Evolutionary conservation across 2,888 invertebrate species (phyloP).

Genomic region (Agrotis puta): DNA sequence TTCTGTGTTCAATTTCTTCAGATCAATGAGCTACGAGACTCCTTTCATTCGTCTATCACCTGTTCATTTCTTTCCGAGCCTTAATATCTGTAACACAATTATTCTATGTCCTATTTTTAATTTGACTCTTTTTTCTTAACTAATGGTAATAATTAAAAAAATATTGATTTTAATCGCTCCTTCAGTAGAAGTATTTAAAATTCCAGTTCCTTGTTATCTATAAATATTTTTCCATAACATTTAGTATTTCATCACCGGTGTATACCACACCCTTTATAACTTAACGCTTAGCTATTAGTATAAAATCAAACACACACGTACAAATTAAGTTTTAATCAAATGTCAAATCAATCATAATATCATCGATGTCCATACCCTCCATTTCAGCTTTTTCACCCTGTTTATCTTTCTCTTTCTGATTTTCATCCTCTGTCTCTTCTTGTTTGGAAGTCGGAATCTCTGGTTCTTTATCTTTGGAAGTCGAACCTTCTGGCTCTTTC

Average conservation of each 20-base stretch:
- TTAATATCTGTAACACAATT: background rate
- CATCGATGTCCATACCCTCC: slow-evolving; percentile 66
- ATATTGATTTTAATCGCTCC: background rate
- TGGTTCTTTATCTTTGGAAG: slow-evolving; percentile 21
- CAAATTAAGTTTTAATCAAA: slow-evolving; percentile 72
- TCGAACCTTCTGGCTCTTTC: slow-evolving; percentile 7
- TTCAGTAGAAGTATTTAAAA: background rate
- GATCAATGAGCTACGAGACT: background rate
- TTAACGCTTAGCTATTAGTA: background rate
- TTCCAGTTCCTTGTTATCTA: background rate
- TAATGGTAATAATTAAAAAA: background rate
- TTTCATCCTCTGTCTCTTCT: slow-evolving; percentile 11
- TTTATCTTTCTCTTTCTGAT: slow-evolving; percentile 25
- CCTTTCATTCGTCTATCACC: background rate
- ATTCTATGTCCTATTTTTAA: background rate
- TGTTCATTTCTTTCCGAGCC: background rate
- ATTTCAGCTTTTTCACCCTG: slow-evolving; percentile 1
- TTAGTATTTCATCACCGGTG: background rate
- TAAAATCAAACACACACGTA: slow-evolving; percentile 14
- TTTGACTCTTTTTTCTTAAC: background rate
- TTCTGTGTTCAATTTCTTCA: too few species aligned
- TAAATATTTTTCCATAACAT: background rate
- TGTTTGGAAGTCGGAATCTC: slow-evolving; percentile 16
- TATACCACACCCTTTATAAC: background rate
- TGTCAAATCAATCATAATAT: slow-evolving; percentile 77